phyloP scores from a whole-genome alignment of 2,113 vertebrate genomes.

The Cromileptes altivelis region DNA sequence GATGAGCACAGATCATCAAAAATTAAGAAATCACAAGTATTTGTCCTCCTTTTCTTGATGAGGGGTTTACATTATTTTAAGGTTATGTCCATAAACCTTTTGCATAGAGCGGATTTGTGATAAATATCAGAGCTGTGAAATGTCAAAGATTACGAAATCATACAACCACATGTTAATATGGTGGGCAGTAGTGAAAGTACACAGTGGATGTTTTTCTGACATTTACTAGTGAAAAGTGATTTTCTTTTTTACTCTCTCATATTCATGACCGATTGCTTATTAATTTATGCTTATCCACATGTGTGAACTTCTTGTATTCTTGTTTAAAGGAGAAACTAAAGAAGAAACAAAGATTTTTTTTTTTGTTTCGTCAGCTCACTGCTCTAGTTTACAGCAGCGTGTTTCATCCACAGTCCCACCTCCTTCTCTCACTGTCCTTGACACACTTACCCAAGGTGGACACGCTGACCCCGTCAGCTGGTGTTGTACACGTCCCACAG shows the following conservation, averaged over 20 bases:
- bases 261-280: slow-evolving; percentile 49
- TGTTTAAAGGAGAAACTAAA: slow-evolving; percentile 8
- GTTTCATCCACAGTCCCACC: slow-evolving; percentile 49
- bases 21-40: slow-evolving; percentile 39
- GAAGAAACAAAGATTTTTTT: slow-evolving; percentile 38
- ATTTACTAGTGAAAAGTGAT: slow-evolving; percentile 34
- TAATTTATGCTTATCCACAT: slow-evolving; percentile 34
- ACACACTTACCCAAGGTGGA: slow-evolving; percentile 87
- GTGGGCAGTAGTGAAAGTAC: slow-evolving; percentile 21
- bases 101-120: background rate
- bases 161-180: slow-evolving; percentile 14
- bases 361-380: slow-evolving; percentile 6
- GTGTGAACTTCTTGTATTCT: slow-evolving; percentile 19
- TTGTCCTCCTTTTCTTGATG: slow-evolving; percentile 16
- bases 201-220: slow-evolving; percentile 36
- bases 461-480: slow-evolving; percentile 84
- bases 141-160: slow-evolving; percentile 25
- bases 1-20: slow-evolving; percentile 37
- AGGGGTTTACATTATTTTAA: slow-evolving; percentile 21
- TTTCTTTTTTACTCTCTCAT: slow-evolving; percentile 16
- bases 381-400: slow-evolving; percentile 52
- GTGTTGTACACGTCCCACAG: slow-evolving; percentile 77
- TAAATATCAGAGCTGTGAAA: slow-evolving; percentile 36
- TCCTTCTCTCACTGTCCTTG: slow-evolving; percentile 82
- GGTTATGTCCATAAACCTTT: background rate